Percentiles rank a stretch among this genome's conserved stretches.
Evolutionary conservation across 1,140 invertebrate species (phyloP).

Genomic region (Leucophenga varia): DNA sequence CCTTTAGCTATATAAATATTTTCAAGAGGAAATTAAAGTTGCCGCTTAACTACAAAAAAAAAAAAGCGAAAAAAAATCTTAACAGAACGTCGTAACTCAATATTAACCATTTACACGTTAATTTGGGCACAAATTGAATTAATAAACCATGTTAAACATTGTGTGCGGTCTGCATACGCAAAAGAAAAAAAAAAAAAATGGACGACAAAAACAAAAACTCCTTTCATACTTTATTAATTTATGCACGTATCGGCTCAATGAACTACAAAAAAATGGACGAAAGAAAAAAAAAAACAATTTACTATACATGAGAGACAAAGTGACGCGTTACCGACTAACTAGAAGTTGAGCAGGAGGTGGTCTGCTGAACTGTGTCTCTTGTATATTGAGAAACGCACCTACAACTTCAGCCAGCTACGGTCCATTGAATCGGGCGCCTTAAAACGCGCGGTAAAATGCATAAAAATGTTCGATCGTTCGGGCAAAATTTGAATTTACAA

Average conservation of each 20-base stretch:
- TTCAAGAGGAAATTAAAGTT: neutral
- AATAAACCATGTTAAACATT: conserved; percentile 55
- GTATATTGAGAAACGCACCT: too few relatives aligned
- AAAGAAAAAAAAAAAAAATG: neutral
- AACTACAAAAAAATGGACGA: conserved; percentile 38
- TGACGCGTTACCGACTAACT: too few relatives aligned
- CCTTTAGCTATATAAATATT: too few relatives aligned
- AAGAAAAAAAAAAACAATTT: conserved; percentile 8
- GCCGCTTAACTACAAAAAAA: neutral
- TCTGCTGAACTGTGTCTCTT: too few relatives aligned
- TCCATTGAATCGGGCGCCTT: too few relatives aligned
- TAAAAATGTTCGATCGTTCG: too few relatives aligned
- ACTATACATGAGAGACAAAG: conserved; percentile 1
- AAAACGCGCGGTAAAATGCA: too few relatives aligned
- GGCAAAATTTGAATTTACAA: conserved; percentile 6
- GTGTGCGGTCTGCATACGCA: conserved; percentile 40
- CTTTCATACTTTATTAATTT: conserved; percentile 54
- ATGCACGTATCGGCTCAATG: conserved; percentile 47
- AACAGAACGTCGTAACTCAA: conserved; percentile 47
- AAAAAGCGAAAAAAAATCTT: too few relatives aligned
- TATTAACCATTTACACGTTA: conserved; percentile 56
- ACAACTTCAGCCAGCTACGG: too few relatives aligned
- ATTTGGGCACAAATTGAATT: conserved; percentile 57
- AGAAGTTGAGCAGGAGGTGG: too few relatives aligned
- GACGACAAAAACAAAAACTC: conserved; percentile 22